Evolutionary conservation across 2,797 vertebrate species (phyloP).

Genomic region (Micropoecilia bifurca): DNA sequence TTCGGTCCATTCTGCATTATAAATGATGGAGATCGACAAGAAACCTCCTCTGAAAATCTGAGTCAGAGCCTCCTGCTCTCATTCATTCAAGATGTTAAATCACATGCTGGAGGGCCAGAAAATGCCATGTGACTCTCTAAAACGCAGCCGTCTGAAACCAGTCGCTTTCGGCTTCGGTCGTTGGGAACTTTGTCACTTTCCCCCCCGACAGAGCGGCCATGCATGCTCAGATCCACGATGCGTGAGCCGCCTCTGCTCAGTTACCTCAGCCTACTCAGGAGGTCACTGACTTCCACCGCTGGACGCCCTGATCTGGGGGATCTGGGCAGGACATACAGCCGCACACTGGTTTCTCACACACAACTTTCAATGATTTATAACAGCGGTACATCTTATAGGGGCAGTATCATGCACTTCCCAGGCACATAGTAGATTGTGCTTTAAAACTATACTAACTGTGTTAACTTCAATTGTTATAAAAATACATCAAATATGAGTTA

Average conservation of each 20-base stretch:
- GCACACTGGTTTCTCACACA: constrained; percentile 25
- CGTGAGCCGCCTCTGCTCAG: constrained; percentile 62
- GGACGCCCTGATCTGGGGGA: constrained; percentile 81
- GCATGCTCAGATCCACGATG: constrained; percentile 65
- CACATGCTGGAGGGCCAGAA: constrained; percentile 58
- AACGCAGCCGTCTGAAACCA: constrained; percentile 15
- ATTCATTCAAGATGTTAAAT: not conserved
- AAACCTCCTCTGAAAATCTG: not conserved
- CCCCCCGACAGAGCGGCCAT: constrained; percentile 60
- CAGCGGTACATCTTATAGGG: not conserved
- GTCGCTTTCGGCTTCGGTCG: constrained; percentile 26
- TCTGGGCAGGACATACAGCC: constrained; percentile 80
- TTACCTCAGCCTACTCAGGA: constrained; percentile 87
- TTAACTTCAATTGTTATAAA: too few relatives aligned
- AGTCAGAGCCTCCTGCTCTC: not conserved
- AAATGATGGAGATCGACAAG: constrained; percentile 11
- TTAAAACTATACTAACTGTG: too few relatives aligned
- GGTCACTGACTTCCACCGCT: constrained; percentile 79
- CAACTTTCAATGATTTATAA: not conserved
- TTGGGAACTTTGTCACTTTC: not conserved
- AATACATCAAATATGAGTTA: too few relatives aligned
- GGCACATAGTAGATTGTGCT: too few relatives aligned
- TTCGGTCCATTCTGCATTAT: constrained; percentile 17
- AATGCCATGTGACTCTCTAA: constrained; percentile 25
- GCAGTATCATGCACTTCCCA: too few relatives aligned